phyloP scores from a whole-genome alignment of 2,113 vertebrate species.

The Eidolon helvum region DNA sequence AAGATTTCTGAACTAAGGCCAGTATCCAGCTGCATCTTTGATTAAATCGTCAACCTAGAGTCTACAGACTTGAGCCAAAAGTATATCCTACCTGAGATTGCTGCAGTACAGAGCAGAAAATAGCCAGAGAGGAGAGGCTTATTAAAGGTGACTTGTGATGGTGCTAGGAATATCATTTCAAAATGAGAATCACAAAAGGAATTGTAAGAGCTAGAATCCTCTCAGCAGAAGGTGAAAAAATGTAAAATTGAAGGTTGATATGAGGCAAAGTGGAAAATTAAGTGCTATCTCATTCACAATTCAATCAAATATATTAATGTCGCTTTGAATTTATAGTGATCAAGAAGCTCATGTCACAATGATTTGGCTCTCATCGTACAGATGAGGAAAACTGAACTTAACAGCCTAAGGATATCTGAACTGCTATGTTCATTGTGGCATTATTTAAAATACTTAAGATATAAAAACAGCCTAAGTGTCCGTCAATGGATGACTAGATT shows the following conservation, averaged over 20 bases:
- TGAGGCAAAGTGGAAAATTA: background rate
- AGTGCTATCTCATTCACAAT: background rate
- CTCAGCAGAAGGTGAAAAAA: background rate
- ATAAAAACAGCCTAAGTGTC: background rate
- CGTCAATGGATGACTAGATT: background rate
- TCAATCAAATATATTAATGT: background rate
- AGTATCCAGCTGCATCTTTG: background rate
- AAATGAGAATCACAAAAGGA: background rate
- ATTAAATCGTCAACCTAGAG: slow-evolving; percentile 37
- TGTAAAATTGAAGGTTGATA: background rate
- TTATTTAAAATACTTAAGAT: background rate
- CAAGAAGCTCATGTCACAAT: background rate
- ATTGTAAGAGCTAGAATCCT: background rate
- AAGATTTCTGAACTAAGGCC: slow-evolving; percentile 30
- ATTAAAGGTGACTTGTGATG: background rate
- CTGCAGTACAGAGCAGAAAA: background rate
- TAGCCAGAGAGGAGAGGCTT: background rate
- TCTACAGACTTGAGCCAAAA: background rate
- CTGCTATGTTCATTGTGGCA: background rate
- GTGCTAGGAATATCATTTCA: background rate
- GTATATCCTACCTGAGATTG: background rate
- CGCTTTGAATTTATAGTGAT: background rate
- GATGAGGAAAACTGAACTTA: background rate
- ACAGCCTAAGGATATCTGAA: background rate
- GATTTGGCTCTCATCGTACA: background rate